Evolutionary conservation across 2,797 vertebrate species (phyloP).

Genomic region (Parotocinclus haroldoi): DNA sequence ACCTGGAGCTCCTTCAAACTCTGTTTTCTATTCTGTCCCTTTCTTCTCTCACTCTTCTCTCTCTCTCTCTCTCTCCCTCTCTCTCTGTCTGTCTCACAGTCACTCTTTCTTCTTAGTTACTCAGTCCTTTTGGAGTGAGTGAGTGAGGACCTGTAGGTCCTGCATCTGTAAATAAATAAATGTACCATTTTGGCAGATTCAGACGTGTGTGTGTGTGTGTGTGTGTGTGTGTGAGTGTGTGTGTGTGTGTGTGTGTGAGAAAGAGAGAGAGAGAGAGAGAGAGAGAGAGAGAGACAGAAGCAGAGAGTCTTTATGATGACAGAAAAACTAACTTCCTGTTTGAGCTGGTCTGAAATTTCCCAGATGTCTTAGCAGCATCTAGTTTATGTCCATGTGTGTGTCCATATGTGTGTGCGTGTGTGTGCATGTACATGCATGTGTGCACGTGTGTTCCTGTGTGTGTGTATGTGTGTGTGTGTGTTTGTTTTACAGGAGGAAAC

Average conservation of each 20-base stretch:
- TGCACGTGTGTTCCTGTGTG: too few species aligned
- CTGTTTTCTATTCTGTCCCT: background rate
- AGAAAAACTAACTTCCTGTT: conserved; percentile 39
- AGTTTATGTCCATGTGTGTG: conserved; percentile 30
- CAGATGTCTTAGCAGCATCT: conserved; percentile 35
- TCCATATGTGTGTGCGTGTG: conserved; percentile 19
- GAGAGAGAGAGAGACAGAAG: too few species aligned
- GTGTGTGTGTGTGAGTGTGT: too few species aligned
- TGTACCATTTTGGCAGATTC: background rate
- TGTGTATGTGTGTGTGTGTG: conserved; percentile 23
- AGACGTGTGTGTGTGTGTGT: conserved; percentile 4
- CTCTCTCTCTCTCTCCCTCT: conserved; percentile 25
- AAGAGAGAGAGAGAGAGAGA: too few species aligned
- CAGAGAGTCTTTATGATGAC: too few species aligned
- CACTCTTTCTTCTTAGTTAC: conserved; percentile 2
- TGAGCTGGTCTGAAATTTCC: conserved; percentile 29
- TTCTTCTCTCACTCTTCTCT: background rate
- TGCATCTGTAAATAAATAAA: conserved; percentile 1
- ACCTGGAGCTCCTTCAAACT: background rate
- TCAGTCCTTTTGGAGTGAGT: too few species aligned
- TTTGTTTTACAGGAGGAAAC: conserved; percentile 25
- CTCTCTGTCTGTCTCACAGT: conserved; percentile 44
- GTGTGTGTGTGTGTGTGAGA: too few species aligned
- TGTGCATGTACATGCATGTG: too few species aligned
- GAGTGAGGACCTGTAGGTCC: background rate